These are phyloP conservation scores for Engraulis encrasicolus DNA, from an alignment of 2,113 vertebrate species.

Conservation along the genomic window DNA sequence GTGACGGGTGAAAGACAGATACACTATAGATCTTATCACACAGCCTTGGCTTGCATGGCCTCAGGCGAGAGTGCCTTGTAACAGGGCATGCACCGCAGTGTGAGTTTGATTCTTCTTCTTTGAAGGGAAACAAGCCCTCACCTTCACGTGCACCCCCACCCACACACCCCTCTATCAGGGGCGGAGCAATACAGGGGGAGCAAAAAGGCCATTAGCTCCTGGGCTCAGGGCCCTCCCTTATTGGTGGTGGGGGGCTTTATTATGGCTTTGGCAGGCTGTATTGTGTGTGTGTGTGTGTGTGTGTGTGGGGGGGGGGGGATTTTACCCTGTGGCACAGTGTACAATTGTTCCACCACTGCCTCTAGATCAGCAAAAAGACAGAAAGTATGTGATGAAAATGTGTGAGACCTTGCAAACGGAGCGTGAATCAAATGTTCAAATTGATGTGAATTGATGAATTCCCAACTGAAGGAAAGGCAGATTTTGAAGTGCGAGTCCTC, in stretches of 20 bases:
- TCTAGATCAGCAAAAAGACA: neutral
- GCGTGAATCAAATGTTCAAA: slow-evolving; percentile 27
- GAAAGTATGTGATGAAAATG: neutral
- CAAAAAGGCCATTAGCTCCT: no score
- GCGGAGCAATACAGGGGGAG: no score
- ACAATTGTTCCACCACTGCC: no score
- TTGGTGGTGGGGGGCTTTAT: no score
- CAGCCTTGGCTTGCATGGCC: slow-evolving; percentile 40
- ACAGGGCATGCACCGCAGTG: neutral
- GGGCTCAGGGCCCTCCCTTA: no score
- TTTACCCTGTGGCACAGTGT: no score
- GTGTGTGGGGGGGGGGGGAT: no score
- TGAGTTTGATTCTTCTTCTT: slow-evolving; percentile 7
- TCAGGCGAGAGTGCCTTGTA: neutral
- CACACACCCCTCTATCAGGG: no score
- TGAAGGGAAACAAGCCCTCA: neutral
- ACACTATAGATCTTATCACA: slow-evolving; percentile 36
- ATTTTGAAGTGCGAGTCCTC: slow-evolving; percentile 6
- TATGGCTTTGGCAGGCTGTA: no score
- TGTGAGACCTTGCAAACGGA: neutral
- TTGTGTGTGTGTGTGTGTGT: no score
- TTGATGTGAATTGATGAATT: slow-evolving; percentile 27
- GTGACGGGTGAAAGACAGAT: slow-evolving; percentile 37
- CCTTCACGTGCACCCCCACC: neutral
- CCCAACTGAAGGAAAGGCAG: neutral